Evolutionary conservation across 2,888 invertebrate genomes (phyloP), one percentile per base, ranked within the genome.

Genomic region (Mactromeris polynyma): DNA sequence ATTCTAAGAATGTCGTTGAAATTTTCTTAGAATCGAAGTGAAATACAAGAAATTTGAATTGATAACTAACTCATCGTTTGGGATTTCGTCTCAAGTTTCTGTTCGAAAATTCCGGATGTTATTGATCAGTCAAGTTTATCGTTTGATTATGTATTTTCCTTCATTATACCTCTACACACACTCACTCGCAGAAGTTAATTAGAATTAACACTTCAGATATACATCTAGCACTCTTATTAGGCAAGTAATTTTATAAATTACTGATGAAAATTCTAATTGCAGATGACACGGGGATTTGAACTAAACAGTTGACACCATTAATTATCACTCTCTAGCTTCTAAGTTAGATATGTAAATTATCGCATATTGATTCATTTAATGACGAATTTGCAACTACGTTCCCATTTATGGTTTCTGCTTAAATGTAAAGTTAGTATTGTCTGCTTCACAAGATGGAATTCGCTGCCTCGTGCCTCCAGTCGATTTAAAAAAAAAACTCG

Each of bases 171-270:
- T 11, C n/a, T 64, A 64, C 26, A 26, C 58, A 26, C 26, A 64
- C 58, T 64, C 26, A 4, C 7, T 64, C 9, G 7, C 58, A 11
- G 58, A 4, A n/a, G 26, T 26, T 26, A 64, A 64, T 64, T 26
- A 64, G 58, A 64, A 46, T 64, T 64, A 64, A 26, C 58, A 64
- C 58, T 64, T n/a, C 58, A n/a, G 26, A n/a, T n/a, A 26, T 64
- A 26, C 6, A n/a, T 64, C 58, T 64, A 26, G 58, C n/a, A 64
- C 58, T 9, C 11, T n/a, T 6, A 26, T 26, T 64, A 64, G 26
- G 26, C 4, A 64, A 64, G 9, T 64, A 64, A 64, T 26, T n/a
- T 64, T 64, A 26, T 26, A 26, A 64, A 64, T 64, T 26, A 64
- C 58, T 64, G 58, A 64, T 64, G 26, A 64, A 64, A 26, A 64